A percentile compares a stretch with the other conserved stretches of the same genome.
Conservation (phyloP, 2,113 vertebrate genomes). For the Ptilonorhynchus violaceus region DNA sequence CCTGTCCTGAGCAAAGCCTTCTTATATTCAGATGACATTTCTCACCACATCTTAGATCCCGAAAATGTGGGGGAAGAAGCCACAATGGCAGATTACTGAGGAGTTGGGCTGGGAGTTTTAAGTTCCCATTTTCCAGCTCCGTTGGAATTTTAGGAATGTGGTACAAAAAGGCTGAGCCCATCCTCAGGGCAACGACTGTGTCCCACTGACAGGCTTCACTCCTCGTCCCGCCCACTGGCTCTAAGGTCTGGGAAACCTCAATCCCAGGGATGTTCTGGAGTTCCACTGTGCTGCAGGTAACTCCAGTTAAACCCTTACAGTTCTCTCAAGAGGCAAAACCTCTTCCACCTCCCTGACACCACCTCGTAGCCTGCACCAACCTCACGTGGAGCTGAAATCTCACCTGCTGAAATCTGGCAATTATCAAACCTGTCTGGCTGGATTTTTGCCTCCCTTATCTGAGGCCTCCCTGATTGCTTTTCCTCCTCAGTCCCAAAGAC, state of each 20-base stretch:
- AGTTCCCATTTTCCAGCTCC: neutral
- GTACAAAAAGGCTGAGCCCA: neutral
- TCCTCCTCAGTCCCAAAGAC: neutral
- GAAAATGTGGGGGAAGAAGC: neutral
- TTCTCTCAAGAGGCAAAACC: neutral
- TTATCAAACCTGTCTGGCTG: neutral
- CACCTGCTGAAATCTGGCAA: neutral
- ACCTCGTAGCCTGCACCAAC: neutral
- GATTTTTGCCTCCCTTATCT: neutral
- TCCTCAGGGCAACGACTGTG: neutral
- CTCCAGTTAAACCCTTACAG: neutral
- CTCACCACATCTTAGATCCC: neutral
- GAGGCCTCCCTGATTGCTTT: constrained; percentile 1
- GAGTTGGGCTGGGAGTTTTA: neutral
- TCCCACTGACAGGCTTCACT: neutral
- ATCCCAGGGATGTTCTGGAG: neutral
- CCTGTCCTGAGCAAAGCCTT: neutral
- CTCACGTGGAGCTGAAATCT: neutral
- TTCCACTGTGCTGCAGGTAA: neutral
- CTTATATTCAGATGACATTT: neutral
- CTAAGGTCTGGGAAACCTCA: neutral
- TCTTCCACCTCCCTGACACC: neutral
- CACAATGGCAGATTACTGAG: neutral
- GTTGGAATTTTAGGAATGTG: neutral
- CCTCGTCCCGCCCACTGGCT: neutral